These are phyloP conservation scores for Arrhamphus sclerolepis DNA, from an alignment of 2,797 vertebrate species.

Conservation along the genomic window DNA sequence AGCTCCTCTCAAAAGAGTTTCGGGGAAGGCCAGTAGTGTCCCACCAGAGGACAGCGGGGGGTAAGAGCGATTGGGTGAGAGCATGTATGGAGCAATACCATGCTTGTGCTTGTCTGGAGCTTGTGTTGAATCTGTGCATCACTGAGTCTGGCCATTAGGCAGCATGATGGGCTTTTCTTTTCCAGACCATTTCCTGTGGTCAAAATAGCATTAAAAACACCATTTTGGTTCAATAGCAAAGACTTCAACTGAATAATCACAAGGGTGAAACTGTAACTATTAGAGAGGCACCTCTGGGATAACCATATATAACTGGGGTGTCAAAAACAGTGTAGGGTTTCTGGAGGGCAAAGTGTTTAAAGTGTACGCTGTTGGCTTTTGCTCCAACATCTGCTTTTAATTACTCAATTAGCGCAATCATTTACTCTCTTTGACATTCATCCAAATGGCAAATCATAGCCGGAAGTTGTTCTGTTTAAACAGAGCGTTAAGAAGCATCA, in stretches of 20 bases:
- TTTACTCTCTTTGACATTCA: conserved; percentile 83
- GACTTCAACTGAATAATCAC: conserved; percentile 87
- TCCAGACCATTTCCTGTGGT: conserved; percentile 82
- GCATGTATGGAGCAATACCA: conserved; percentile 29
- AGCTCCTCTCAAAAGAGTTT: conserved; percentile 60
- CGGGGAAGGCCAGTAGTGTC: conserved; percentile 52
- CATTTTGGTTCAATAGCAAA: conserved; percentile 84
- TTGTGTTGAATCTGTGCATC: conserved; percentile 72
- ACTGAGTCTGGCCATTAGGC: conserved; percentile 80
- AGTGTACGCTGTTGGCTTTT: conserved; percentile 81
- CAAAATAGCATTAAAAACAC: conserved; percentile 83
- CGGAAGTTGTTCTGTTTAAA: conserved; percentile 79
- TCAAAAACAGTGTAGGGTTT: conserved; percentile 83
- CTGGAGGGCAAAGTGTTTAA: conserved; percentile 84
- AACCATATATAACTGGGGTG: conserved; percentile 84
- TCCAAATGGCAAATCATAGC: conserved; percentile 83
- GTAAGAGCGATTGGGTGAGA: conserved; percentile 57
- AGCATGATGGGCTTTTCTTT: conserved; percentile 83
- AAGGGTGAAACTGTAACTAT: conserved; percentile 88
- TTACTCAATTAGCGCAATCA: conserved; percentile 86
- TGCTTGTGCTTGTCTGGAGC: conserved; percentile 66
- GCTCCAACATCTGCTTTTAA: conserved; percentile 86
- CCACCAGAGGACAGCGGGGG: conserved; percentile 65
- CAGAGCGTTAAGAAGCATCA: conserved; percentile 79
- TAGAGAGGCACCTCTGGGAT: conserved; percentile 85